Evolutionary conservation across 2,888 invertebrate species (phyloP), one percentile per base, ranked within the genome.

Genomic region (Melieria picta): DNA sequence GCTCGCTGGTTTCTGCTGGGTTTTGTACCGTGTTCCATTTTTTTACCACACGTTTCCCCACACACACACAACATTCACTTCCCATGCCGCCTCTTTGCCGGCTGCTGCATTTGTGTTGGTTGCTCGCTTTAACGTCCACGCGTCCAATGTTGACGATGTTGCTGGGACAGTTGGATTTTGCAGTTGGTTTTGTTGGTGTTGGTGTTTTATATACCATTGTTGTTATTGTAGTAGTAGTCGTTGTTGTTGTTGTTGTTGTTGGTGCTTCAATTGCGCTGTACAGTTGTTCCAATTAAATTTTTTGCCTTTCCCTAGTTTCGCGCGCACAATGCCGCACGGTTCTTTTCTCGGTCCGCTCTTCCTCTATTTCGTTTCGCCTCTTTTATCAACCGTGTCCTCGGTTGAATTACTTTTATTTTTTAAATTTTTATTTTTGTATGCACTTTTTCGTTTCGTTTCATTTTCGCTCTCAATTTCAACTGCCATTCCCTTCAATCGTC

Each of bases 281-380:
- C 83, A 82, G 82, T 83, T 83, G 83, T 82, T 82, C 82, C 82
- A 83, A 82, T 82, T 82, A 83, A 82, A 80, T 77, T 80, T 77
- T 81, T 82, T 80, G 79, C 80, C 82, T 81, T 83, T 81, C 80
- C 80, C 82, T 80, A 81, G 80, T 83, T 81, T 81, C 79, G 80
- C 83, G 83, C 81, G 76, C 82, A 30, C 30, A 30, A 30, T 30
- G 30, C 30, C 30, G 30, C 30, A 30, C 81, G 75, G 76, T 30
- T 10, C n/a, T 43, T 7, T 77, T 79, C 81, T 79, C 48, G 9
- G 3, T 13, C 6, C 9, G 9, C 10, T 50, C 45, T 9, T 79
- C 79, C 78, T 79, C 76, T 74, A 77, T 77, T 79, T 76, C 75
- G 77, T 76, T 65, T 72, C 45, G 7, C 16, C 42, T 30, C 52